phyloP scores from a whole-genome alignment of 2,113 vertebrate species.

The Acinonyx jubatus region DNA sequence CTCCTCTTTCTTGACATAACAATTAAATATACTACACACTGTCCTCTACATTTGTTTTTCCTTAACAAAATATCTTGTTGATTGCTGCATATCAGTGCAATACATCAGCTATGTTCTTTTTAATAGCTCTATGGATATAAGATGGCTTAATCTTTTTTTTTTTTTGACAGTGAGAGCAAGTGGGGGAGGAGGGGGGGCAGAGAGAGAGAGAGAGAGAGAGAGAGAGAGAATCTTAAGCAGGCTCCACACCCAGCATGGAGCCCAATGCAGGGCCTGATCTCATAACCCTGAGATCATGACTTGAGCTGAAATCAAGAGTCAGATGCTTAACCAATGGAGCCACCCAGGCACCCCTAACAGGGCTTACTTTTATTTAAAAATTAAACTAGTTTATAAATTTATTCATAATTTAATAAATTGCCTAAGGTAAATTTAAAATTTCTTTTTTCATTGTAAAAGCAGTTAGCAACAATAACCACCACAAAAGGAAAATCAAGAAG shows the following conservation, averaged over 20 bases:
- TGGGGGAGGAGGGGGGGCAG: too few relatives aligned
- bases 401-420: not conserved
- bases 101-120: not conserved
- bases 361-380: not conserved
- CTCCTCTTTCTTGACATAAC: not conserved
- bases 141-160: not conserved
- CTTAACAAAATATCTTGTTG: not conserved
- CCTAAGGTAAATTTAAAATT: not conserved
- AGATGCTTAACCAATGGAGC: too few relatives aligned
- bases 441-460: not conserved
- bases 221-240: too few relatives aligned
- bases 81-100: not conserved
- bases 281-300: too few relatives aligned
- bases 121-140: not conserved
- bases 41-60: not conserved
- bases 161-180: too few relatives aligned
- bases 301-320: too few relatives aligned
- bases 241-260: too few relatives aligned
- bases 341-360: not conserved
- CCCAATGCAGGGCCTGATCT: too few relatives aligned
- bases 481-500: not conserved
- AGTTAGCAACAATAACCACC: not conserved
- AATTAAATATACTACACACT: not conserved
- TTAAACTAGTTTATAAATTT: not conserved
- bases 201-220: too few relatives aligned